Evolutionary conservation across 2,113 vertebrate species (phyloP).

Genomic region (Ahaetulla prasina): DNA sequence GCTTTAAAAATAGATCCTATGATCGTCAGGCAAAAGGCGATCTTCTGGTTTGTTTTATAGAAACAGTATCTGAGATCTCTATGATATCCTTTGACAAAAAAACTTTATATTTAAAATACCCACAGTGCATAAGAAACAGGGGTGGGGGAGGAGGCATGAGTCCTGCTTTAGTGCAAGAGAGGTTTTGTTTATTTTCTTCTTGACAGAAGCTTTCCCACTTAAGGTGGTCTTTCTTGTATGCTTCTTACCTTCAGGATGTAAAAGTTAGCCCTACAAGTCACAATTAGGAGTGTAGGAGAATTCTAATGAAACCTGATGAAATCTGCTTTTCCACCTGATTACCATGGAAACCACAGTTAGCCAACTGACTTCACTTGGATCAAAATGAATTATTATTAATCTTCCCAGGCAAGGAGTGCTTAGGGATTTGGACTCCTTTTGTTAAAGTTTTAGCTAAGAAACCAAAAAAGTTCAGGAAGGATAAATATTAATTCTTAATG

Average conservation of each 20-base stretch:
- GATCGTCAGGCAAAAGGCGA: neutral
- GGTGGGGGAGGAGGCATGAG: neutral
- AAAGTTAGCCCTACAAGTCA: constrained; percentile 58
- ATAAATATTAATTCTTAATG: constrained; percentile 70
- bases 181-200: neutral
- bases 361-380: constrained; percentile 68
- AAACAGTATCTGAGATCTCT: neutral
- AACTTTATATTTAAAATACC: constrained; percentile 10
- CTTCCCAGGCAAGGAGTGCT: constrained; percentile 60
- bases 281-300: constrained; percentile 72
- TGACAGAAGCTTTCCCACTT: constrained; percentile 36
- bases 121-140: neutral
- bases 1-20: neutral
- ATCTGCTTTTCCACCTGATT: constrained; percentile 71
- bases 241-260: constrained; percentile 54
- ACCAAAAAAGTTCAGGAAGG: constrained; percentile 63
- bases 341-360: constrained; percentile 71
- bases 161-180: constrained; percentile 15
- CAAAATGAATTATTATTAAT: constrained; percentile 76
- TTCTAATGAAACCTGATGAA: constrained; percentile 69
- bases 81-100: constrained; percentile 20
- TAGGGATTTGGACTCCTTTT: constrained; percentile 64
- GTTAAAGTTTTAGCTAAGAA: constrained; percentile 65
- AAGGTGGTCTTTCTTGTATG: constrained; percentile 51
- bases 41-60: neutral